A percentile compares a stretch with the other conserved stretches of the same genome.
Evolutionary conservation across 2,888 invertebrate genomes (phyloP).

Genomic region (Zeuzera pyrina): DNA sequence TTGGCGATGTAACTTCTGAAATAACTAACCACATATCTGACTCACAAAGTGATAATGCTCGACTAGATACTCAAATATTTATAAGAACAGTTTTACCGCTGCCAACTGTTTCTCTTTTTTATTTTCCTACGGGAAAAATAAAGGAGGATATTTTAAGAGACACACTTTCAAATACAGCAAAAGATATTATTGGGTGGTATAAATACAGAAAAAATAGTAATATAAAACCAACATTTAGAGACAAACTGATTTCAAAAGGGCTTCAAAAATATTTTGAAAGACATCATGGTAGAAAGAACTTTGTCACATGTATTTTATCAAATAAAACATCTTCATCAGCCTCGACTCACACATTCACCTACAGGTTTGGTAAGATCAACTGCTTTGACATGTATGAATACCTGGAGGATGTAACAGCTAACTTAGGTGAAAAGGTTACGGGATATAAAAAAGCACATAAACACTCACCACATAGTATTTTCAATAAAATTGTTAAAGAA

Average conservation of each 20-base stretch:
- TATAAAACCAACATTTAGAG: slow-evolving; percentile 74
- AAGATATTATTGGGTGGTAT: slow-evolving; percentile 79
- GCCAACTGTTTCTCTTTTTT: slow-evolving; percentile 71
- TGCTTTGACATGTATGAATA: slow-evolving; percentile 69
- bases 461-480: slow-evolving; percentile 45
- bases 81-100: slow-evolving; percentile 75
- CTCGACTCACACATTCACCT: slow-evolving; percentile 76
- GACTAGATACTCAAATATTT: slow-evolving; percentile 74
- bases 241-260: slow-evolving; percentile 76
- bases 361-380: slow-evolving; percentile 74
- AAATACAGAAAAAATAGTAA: slow-evolving; percentile 71
- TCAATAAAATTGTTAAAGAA: slow-evolving; percentile 54
- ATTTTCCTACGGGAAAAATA: slow-evolving; percentile 71
- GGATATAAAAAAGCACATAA: slow-evolving; percentile 54
- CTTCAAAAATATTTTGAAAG: slow-evolving; percentile 72
- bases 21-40: slow-evolving; percentile 80
- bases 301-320: slow-evolving; percentile 75
- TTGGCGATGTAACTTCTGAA: slow-evolving; percentile 76
- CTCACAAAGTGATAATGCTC: slow-evolving; percentile 75
- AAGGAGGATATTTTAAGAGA: slow-evolving; percentile 66
- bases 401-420: slow-evolving; percentile 68
- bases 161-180: slow-evolving; percentile 64
- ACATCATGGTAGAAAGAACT: slow-evolving; percentile 68
- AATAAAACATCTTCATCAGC: slow-evolving; percentile 60
- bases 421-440: slow-evolving; percentile 64